Conservation (phyloP, 2,797 vertebrate genomes). For the Sebastes steindachneri region DNA sequence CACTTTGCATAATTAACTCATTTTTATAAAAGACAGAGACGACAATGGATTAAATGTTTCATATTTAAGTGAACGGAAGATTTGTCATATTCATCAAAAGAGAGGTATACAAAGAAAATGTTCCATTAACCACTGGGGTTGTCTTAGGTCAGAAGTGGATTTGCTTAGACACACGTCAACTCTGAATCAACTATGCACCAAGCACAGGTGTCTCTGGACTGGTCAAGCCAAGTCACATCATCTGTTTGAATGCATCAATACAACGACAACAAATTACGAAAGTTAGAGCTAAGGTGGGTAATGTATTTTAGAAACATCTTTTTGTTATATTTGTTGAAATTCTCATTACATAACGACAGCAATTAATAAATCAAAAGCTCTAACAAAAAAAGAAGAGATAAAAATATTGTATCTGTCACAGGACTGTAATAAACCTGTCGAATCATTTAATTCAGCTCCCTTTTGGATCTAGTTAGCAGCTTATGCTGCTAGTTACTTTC, state of each 20-base stretch:
- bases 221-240: background rate
- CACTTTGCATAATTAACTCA: conserved; percentile 56
- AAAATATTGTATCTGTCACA: background rate
- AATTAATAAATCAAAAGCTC: background rate
- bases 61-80: conserved; percentile 21
- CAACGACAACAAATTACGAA: background rate
- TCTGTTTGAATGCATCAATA: background rate
- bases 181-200: background rate
- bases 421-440: background rate
- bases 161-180: background rate
- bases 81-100: conserved; percentile 11
- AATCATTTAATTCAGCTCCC: background rate
- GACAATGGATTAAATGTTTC: conserved; percentile 25
- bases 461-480: too few species aligned
- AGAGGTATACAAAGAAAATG: background rate
- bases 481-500: too few species aligned
- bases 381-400: background rate
- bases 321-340: background rate
- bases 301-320: background rate
- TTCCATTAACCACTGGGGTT: background rate
- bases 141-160: conserved; percentile 14
- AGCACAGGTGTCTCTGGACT: background rate
- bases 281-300: background rate
- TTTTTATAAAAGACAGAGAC: conserved; percentile 26
- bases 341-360: background rate